Evolutionary conservation across 2,113 vertebrate species (phyloP).

Genomic region (Aplodontia rufa): DNA sequence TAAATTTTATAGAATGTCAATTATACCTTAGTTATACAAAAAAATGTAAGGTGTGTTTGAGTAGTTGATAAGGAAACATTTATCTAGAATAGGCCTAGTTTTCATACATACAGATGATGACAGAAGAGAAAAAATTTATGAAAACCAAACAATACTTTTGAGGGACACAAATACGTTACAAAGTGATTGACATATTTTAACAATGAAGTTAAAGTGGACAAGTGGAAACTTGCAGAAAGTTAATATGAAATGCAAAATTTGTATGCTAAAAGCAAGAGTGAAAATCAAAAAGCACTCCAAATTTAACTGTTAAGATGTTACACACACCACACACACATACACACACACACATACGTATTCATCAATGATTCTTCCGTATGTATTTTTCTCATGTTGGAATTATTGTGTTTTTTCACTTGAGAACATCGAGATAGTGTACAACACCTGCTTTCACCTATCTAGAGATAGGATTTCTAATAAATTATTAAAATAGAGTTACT

Average conservation of each 20-base stretch:
- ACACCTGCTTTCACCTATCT: background rate
- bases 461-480: background rate
- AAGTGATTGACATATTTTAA: conserved; percentile 72
- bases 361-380: background rate
- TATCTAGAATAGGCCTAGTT: conserved; percentile 49
- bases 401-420: background rate
- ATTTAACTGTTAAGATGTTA: background rate
- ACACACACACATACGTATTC: background rate
- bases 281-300: background rate
- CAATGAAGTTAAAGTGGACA: conserved; percentile 71
- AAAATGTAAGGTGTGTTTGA: background rate
- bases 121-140: background rate
- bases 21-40: background rate
- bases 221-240: conserved; percentile 54
- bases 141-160: conserved; percentile 36
- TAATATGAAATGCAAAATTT: conserved; percentile 58
- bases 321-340: too few relatives aligned
- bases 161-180: conserved; percentile 58
- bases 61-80: conserved; percentile 47
- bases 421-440: background rate
- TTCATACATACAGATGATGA: conserved; percentile 61
- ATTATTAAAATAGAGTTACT: background rate
- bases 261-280: conserved; percentile 12
- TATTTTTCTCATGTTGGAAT: background rate
- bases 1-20: background rate